Conservation (phyloP, 1,140 invertebrate genomes). For the Lepidurus apus region DNA sequence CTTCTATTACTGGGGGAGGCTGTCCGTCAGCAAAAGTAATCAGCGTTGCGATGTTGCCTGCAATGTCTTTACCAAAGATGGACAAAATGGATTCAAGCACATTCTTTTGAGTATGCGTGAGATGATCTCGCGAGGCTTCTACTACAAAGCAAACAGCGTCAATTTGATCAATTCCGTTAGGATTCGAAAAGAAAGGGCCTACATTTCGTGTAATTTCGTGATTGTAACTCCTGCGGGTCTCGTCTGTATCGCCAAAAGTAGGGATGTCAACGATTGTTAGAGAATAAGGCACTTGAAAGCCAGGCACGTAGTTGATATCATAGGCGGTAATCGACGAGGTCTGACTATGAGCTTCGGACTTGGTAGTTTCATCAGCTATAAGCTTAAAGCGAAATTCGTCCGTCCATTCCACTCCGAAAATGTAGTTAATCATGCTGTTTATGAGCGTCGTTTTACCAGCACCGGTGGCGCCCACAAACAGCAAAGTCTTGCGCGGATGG, state of each 20-base stretch:
- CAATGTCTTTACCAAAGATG: slow-evolving; percentile 31
- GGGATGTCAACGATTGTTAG: slow-evolving; percentile 31
- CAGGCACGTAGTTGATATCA: neutral
- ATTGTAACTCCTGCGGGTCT: too few relatives aligned
- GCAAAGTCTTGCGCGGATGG: neutral
- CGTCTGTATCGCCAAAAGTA: slow-evolving; percentile 16
- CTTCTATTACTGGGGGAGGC: neutral
- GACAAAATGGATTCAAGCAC: slow-evolving; percentile 25
- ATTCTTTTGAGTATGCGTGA: slow-evolving; percentile 25
- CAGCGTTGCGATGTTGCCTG: slow-evolving; percentile 20
- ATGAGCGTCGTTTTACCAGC: neutral
- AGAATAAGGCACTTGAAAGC: slow-evolving; percentile 7
- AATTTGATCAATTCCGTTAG: neutral
- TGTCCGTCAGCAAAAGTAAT: slow-evolving; percentile 30
- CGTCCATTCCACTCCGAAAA: neutral
- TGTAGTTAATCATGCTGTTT: slow-evolving; percentile 9
- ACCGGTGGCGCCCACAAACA: neutral
- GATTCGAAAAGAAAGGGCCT: neutral
- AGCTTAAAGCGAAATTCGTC: neutral
- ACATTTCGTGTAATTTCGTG: too few relatives aligned
- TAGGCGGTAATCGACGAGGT: slow-evolving; percentile 27
- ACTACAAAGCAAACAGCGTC: slow-evolving; percentile 27
- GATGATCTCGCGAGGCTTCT: slow-evolving; percentile 1
- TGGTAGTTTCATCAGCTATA: neutral
- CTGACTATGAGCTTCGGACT: slow-evolving; percentile 25